A percentile compares a stretch with the other conserved stretches of the same genome.
Evolutionary conservation across 2,888 invertebrate species (phyloP).

Genomic region (Deilephila elpenor): DNA sequence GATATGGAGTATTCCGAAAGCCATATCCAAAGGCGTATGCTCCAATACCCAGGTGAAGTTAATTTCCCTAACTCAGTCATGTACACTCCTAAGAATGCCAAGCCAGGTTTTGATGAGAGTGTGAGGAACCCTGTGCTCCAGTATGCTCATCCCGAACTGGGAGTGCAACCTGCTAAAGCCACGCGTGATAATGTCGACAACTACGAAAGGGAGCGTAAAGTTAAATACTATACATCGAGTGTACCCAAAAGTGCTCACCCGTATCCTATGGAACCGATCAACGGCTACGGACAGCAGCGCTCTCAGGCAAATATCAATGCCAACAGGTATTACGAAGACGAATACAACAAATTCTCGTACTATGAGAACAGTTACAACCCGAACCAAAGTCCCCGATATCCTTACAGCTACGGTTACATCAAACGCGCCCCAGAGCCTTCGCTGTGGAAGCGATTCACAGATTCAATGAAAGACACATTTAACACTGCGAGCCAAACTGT

Average conservation of each 20-base stretch:
- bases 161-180: constrained; percentile 89
- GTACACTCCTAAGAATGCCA: constrained; percentile 86
- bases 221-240: constrained; percentile 80
- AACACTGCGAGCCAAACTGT: constrained; percentile 89
- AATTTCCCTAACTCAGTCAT: constrained; percentile 87
- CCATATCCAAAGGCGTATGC: constrained; percentile 89
- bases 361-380: constrained; percentile 79
- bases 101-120: constrained; percentile 87
- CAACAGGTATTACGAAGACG: constrained; percentile 79
- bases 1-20: constrained; percentile 79
- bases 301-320: constrained; percentile 75
- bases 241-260: constrained; percentile 84
- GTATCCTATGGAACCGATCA: constrained; percentile 82
- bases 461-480: constrained; percentile 89
- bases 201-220: constrained; percentile 66
- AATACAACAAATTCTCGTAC: constrained; percentile 82
- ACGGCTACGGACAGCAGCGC: constrained; percentile 73
- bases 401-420: constrained; percentile 86
- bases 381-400: constrained; percentile 72
- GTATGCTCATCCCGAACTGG: constrained; percentile 92
- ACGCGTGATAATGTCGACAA: constrained; percentile 71
- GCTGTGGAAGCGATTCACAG: constrained; percentile 89
- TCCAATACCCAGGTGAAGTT: constrained; percentile 87
- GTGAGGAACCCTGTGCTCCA: constrained; percentile 90
- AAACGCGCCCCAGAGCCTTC: constrained; percentile 86